Evolutionary conservation across 2,113 vertebrate species (phyloP), one percentile per base, ranked within the genome.

Genomic region (Callocephalon fimbriatum): DNA sequence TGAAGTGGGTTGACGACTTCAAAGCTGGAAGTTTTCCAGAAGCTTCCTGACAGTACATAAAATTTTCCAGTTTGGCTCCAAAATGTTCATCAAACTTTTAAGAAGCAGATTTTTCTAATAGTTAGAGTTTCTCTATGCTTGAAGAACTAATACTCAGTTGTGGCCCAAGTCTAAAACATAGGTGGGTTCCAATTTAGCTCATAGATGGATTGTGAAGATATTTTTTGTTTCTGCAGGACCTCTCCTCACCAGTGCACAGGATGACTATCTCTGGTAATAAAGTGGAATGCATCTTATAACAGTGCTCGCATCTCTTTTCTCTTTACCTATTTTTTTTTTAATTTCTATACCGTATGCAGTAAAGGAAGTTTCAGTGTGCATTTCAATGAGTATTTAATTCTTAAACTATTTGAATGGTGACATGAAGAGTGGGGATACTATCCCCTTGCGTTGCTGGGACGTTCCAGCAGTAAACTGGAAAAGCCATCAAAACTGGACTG

Each of bases 21-120:
- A 92, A 91, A 87, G 25, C 48, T 90, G 74, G 62, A 90, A 56
- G 61, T 79, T 82, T 93, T 88, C 37, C n/a, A 85, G 42, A 12
- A 1, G 0, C n/a, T 87, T 78, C 58, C 68, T 81, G 58, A 44
- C 9, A 56, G 71, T 31, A 73, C 35, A 81, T 0, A 1, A 89
- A 56, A 23, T 54, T 94, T 58, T 61, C 35, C 29, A 45, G 45
- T 58, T 88, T 85, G 40, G 10, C 32, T 90, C 21, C 42, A 94
- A 90, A 93, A 42, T 42, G 25, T 90, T 88, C 48, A 35, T 9
- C 27, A 78, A 70, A 82, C 15, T 88, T 94, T 84, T 32, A 54
- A 65, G 53, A 7, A 65, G 37, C 7, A 27, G 15, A 48, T 56
- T 44, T 53, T 85, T 85, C 31, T 38, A 7, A 29, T 26, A 62